Evolutionary conservation across 1,140 invertebrate species (phyloP).

Genomic region (Drosophila pseudoananassae): DNA sequence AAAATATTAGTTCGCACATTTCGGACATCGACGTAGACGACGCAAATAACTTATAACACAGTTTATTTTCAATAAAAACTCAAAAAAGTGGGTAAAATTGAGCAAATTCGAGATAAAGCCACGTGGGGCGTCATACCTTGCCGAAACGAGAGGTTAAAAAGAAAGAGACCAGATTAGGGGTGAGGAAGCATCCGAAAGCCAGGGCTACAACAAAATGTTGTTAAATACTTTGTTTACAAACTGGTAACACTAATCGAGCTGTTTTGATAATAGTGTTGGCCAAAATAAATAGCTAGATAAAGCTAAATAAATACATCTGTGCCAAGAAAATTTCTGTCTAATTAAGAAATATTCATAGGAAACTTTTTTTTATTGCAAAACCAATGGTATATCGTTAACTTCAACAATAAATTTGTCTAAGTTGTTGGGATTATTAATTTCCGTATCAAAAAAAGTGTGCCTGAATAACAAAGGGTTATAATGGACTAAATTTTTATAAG

Average conservation of each 20-base stretch:
- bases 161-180: not conserved
- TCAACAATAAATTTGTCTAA: no score
- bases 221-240: not conserved
- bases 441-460: no score
- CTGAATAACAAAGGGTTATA: no score
- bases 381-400: no score
- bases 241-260: not conserved
- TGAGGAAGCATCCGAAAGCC: not conserved
- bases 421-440: no score
- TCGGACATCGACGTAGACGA: not conserved
- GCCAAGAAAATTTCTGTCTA: no score
- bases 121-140: slow-evolving; percentile 7
- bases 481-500: no score
- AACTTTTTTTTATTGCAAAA: no score
- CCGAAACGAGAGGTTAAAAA: slow-evolving; percentile 7
- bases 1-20: not conserved
- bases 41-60: not conserved
- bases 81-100: not conserved
- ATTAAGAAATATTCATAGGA: no score
- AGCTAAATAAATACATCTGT: no score
- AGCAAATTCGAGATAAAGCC: slow-evolving; percentile 2
- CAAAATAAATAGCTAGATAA: no score
- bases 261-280: no score
- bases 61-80: not conserved
- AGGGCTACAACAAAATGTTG: not conserved